Base-by-base conservation (phyloP, 2,113 vertebrate genomes). In the Amblyopsis rosae region DNA sequence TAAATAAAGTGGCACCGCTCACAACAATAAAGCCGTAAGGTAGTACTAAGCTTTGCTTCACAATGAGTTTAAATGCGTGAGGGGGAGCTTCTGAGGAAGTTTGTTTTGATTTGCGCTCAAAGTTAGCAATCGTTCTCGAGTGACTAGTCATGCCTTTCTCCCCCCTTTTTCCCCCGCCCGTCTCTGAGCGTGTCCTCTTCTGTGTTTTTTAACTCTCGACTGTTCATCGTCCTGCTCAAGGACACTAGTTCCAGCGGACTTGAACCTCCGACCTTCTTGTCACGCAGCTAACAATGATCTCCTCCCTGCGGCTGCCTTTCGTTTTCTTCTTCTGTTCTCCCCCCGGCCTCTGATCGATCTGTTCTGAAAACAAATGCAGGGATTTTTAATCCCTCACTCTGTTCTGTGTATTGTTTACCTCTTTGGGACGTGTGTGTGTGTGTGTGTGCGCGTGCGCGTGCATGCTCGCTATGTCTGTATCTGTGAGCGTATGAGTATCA, bases 351-450 rank as follows among this genome's bases (percentile, higher is more conserved):
- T 13, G 49, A 89, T 90, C 64, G 86, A 89, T 89, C 72, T 59
- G 58, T 62, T 76, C 76, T 88, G 89, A 83, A 91, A 87, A 90
- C 82, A 90, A 83, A 86, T 82, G 85, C 79, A 83, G 65, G 74
- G 84, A 79, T 87, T 85, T 85, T 67, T 5, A 87, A 82, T 86
- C 81, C 73, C 45, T 67, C 66, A 48, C 70, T 83, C 67, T 83
- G 75, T 64, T 72, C 69, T 72, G 71, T 59, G 73, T 81, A 53
- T 87, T 76, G 51, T 57, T 60, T 78, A 87, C 62, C 33, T 68
- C 64, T 33, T n/a, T 59, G 69, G 62, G 69, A 26, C 19, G 2
- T 1, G 5, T 55, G 33, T 45, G 46, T 63, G 19, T 54, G 32
- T 66, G 8, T 9, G n/a, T 65, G 50, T 75, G 26, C 62, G 16